Evolutionary conservation across 2,797 vertebrate species (phyloP).

Genomic region (Oryzias dopingdopingensis): DNA sequence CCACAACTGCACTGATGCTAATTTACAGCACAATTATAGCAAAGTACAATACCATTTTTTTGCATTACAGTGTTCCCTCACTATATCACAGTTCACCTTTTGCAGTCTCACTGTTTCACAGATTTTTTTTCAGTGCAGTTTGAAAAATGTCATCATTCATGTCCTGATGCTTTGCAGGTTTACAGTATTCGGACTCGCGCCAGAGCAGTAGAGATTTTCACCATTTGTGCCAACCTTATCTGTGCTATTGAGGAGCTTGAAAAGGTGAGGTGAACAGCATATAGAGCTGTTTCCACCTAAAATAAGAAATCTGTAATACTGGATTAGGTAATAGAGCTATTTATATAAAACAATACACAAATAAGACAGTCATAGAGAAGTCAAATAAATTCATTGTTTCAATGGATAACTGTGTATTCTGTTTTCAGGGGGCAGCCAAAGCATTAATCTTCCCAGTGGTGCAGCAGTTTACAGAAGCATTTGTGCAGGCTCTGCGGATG

Average conservation of each 20-base stretch:
- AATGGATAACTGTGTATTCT: not conserved
- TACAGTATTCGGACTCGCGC: slow-evolving; percentile 96
- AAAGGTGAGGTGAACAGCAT: slow-evolving; percentile 76
- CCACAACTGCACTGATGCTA: not conserved
- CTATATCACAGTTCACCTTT: too few species aligned
- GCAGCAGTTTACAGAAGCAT: slow-evolving; percentile 97
- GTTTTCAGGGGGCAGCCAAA: slow-evolving; percentile 89
- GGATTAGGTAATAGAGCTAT: too few species aligned
- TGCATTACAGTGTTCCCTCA: too few species aligned
- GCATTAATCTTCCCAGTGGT: slow-evolving; percentile 95
- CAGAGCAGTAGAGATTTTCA: slow-evolving; percentile 97
- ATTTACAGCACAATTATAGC: too few species aligned
- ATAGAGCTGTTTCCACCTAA: not conserved
- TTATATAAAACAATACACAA: too few species aligned
- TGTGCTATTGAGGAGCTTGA: slow-evolving; percentile 96
- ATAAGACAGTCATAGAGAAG: too few species aligned
- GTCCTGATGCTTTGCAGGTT: slow-evolving; percentile 72
- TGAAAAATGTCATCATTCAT: fast-evolving
- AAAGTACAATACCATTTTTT: too few species aligned
- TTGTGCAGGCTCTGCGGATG: slow-evolving; percentile 95
- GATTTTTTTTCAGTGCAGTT: too few species aligned
- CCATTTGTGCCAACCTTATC: slow-evolving; percentile 97
- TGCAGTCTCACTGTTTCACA: too few species aligned
- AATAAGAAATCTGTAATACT: not conserved
- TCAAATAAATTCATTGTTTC: not conserved